These are phyloP conservation scores for Nomada ferruginata DNA, from an alignment of 2,888 invertebrate genomes.

Conservation along the genomic window DNA sequence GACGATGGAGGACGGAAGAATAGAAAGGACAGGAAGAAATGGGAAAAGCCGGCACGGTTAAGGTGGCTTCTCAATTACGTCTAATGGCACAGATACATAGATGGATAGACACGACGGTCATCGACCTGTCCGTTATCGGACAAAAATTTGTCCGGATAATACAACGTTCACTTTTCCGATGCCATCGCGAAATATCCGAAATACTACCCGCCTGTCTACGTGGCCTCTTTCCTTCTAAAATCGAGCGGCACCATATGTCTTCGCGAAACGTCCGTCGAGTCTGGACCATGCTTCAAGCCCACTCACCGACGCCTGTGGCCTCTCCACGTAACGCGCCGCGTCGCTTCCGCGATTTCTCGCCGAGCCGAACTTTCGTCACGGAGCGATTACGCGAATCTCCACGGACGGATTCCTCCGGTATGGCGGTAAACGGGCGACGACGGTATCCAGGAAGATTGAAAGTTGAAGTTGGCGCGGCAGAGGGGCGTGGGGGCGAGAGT, in stretches of 20 bases:
- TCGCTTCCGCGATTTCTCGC: constrained; percentile 53
- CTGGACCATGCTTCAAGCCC: too few relatives aligned
- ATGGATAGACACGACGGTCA: constrained; percentile 47
- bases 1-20: background rate
- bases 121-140: constrained; percentile 26
- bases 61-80: constrained; percentile 80
- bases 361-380: constrained; percentile 41
- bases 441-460: constrained; percentile 21
- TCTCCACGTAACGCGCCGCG: constrained; percentile 33
- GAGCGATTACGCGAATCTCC: constrained; percentile 29
- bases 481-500: background rate
- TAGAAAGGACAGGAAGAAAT: constrained; percentile 6
- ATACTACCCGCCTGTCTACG: background rate
- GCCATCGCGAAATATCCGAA: background rate
- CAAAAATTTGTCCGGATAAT: background rate
- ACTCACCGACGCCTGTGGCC: constrained; percentile 26
- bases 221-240: background rate
- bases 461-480: background rate
- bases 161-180: background rate
- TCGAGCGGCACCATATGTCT: background rate
- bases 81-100: constrained; percentile 75
- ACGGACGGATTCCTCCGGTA: constrained; percentile 16
- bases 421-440: constrained; percentile 11
- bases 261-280: too few relatives aligned
- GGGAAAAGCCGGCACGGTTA: constrained; percentile 68